A percentile compares a stretch with the other conserved stretches of the same genome.
Evolutionary conservation across 1,140 invertebrate genomes (phyloP).

Genomic region (Ceratina australensis): DNA sequence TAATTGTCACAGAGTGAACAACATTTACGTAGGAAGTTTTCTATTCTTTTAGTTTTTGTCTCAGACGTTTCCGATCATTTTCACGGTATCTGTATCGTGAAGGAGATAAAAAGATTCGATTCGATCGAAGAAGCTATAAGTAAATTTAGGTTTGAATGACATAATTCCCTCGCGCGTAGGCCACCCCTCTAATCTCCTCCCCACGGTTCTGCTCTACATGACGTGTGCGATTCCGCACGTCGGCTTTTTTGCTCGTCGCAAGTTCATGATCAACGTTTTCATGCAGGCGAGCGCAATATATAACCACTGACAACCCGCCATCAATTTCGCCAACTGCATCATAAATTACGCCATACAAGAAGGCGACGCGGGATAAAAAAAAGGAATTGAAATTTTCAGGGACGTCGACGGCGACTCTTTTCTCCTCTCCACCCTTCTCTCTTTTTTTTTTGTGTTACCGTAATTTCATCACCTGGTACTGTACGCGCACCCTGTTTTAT

Average conservation of each 20-base stretch:
- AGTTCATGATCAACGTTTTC: constrained; percentile 28
- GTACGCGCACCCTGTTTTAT: neutral
- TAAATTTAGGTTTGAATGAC: neutral
- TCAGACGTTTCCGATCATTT: too few relatives aligned
- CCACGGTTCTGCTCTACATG: neutral
- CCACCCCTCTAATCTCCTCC: neutral
- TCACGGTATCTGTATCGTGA: too few relatives aligned
- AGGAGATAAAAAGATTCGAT: too few relatives aligned
- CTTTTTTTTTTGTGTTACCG: neutral
- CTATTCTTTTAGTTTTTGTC: too few relatives aligned
- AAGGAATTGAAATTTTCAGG: constrained; percentile 30
- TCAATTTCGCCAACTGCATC: constrained; percentile 22
- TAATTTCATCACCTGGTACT: constrained; percentile 15
- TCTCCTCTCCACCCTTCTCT: too few relatives aligned
- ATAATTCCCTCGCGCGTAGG: neutral
- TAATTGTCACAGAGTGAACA: too few relatives aligned
- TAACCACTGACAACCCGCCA: constrained; percentile 22
- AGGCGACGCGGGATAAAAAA: neutral
- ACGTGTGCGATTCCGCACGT: neutral
- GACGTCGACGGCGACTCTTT: neutral
- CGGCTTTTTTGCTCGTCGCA: constrained; percentile 11
- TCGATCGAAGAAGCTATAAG: too few relatives aligned
- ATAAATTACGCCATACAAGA: constrained; percentile 9
- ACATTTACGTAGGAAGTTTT: too few relatives aligned
- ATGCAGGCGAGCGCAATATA: constrained; percentile 18